Base-by-base conservation (phyloP, 2,888 invertebrate species). In the Phengaris arion region DNA sequence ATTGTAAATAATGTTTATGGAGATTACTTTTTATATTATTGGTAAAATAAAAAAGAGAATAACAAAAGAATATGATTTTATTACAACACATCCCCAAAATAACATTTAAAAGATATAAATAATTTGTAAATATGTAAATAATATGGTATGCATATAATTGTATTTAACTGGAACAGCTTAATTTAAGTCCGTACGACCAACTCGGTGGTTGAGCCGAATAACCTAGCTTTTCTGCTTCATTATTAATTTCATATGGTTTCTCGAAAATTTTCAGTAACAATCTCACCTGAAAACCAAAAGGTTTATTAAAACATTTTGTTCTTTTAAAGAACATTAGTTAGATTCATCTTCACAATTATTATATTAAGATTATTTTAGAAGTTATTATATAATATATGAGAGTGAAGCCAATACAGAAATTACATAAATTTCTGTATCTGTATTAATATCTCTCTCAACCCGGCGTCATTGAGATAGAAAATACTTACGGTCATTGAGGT, bases 101-200 rank as follows among this genome's bases (percentile, higher is more conserved):
- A 64, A 64, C 64, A 64, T 64, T 64, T 12, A 35, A 64, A 12
- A 22, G 10, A 35, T 35, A 64, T 64, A 64, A 45, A 64, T 64
- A 64, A 35, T 35, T 35, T 35, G 35, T 35, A 35, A 7, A 13
- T n/a, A 55, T 35, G 35, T 35, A 35, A 7, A 13, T n/a, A 55
- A 55, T 10, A 52, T 52, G 10, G 4, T 9, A 55, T 12, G 8
- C n/a, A 57, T 15, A 15, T 22, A 57, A 8, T 8, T 22, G 59
- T 59, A 48, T 12, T 78, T 89, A 94, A 82, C 94, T 94, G 22
- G 95, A 95, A 81, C 95, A 95, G 80, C 94, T 94, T 0, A 95
- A 87, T 77, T 92, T 94, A 4, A 95, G 86, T 0, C 89, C 89
- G 74, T 89, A 90, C 0, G 94, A 88, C 94, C 94, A 94, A 79